A percentile compares a stretch with the other conserved stretches of the same genome.
phyloP scores from a whole-genome alignment of 2,888 invertebrate species.

The Ommatoiulus sabulosus region DNA sequence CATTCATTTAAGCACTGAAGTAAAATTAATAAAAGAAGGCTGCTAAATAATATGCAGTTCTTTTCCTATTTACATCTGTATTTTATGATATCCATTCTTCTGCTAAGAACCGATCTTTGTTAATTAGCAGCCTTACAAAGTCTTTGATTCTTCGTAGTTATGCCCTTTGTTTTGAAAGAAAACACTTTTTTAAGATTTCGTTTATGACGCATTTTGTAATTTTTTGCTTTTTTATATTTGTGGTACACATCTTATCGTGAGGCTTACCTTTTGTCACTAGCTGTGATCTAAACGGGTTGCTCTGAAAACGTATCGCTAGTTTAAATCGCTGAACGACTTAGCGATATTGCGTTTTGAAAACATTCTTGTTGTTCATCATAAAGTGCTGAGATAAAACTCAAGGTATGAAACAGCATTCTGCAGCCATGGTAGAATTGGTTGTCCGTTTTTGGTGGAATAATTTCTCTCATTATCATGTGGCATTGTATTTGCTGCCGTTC shows the following conservation, averaged over 20 bases:
- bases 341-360: conserved; percentile 31
- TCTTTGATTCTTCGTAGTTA: not conserved
- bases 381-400: conserved; percentile 23
- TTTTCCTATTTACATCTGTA: not conserved
- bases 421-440: conserved; percentile 9
- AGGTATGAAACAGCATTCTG: conserved; percentile 40
- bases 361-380: conserved; percentile 13
- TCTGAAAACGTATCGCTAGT: conserved; percentile 5
- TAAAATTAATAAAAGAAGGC: no score
- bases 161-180: not conserved
- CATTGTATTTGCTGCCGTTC: not conserved
- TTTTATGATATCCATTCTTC: not conserved
- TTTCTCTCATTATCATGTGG: not conserved
- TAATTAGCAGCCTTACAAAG: not conserved
- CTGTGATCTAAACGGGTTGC: not conserved
- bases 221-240: conserved; percentile 25
- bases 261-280: not conserved
- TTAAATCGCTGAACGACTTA: conserved; percentile 43
- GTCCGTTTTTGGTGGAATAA: not conserved
- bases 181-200: conserved; percentile 1
- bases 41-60: no score
- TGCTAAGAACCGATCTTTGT: not conserved
- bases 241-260: conserved; percentile 28
- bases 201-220: conserved; percentile 18
- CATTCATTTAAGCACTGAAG: not conserved